Evolutionary conservation across 2,888 invertebrate genomes (phyloP).

Genomic region (Leucophora obtusa): DNA sequence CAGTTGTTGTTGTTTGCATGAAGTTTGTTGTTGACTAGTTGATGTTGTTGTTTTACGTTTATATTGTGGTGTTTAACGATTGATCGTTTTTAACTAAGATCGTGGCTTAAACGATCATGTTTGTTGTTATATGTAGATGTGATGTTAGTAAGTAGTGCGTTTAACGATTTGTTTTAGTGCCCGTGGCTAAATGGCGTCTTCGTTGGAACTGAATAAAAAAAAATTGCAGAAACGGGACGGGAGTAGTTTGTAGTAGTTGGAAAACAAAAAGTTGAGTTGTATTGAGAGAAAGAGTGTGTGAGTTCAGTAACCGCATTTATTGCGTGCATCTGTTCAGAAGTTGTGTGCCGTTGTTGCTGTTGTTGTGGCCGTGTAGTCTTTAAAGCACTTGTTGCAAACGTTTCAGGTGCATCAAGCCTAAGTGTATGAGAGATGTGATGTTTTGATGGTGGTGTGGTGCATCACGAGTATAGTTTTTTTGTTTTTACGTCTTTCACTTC

Average conservation of each 20-base stretch:
- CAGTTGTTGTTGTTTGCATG: conserved; percentile 22
- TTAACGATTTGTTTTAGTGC: conserved; percentile 58
- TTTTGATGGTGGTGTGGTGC: conserved; percentile 8
- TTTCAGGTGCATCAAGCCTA: conserved; percentile 50
- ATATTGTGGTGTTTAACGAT: conserved; percentile 37
- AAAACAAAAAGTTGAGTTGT: background rate
- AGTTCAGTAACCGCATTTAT: conserved; percentile 59
- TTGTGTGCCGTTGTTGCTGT: background rate
- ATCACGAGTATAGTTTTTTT: conserved; percentile 47
- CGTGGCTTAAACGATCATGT: conserved; percentile 55
- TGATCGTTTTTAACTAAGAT: conserved; percentile 43
- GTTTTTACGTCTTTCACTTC: conserved; percentile 6
- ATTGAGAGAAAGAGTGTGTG: conserved; percentile 11
- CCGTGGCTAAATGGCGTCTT: conserved; percentile 56
- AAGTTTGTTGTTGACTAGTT: conserved; percentile 1
- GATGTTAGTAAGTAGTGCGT: conserved; percentile 57
- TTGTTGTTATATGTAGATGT: conserved; percentile 15
- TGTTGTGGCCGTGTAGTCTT: background rate
- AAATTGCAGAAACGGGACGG: background rate
- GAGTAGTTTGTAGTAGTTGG: background rate
- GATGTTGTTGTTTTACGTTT: conserved; percentile 16
- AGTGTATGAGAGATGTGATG: conserved; percentile 19
- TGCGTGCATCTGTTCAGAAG: conserved; percentile 60
- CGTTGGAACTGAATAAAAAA: conserved; percentile 11
- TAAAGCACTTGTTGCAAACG: conserved; percentile 54